Evolutionary conservation across 1,140 invertebrate genomes (phyloP).

Genomic region (Pachyrhynchus sulphureomaculatus): DNA sequence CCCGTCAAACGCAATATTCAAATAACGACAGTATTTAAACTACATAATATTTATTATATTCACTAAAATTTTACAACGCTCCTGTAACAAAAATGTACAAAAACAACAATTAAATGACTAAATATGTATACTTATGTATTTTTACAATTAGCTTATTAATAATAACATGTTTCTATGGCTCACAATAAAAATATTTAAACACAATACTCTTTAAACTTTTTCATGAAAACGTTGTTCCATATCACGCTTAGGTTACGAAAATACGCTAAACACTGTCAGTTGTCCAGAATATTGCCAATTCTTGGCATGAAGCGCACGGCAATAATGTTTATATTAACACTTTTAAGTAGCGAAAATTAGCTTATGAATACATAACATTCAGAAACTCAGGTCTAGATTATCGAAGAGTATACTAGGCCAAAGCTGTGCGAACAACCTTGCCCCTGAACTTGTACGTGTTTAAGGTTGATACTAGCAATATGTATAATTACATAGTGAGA

Average conservation of each 20-base stretch:
- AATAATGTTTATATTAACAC: no score
- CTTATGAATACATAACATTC: no score
- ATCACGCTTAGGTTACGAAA: conserved; percentile 2
- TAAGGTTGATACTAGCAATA: no score
- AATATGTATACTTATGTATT: conserved; percentile 25
- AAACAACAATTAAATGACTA: conserved; percentile 35
- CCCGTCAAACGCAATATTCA: no score
- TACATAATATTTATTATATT: conserved; percentile 34
- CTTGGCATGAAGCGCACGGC: no score
- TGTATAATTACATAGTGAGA: no score
- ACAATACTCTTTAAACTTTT: conserved; percentile 20
- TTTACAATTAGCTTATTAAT: conserved; percentile 28
- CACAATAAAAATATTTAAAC: conserved; percentile 23
- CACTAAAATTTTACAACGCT: conserved; percentile 34
- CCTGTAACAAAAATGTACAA: conserved; percentile 33
- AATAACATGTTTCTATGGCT: conserved; percentile 30
- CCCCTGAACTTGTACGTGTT: no score
- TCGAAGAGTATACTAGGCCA: no score
- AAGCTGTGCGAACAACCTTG: no score
- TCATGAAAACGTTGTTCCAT: conserved; percentile 20
- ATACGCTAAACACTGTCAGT: conserved; percentile 5
- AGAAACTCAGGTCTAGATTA: no score
- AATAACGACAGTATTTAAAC: conserved; percentile 8
- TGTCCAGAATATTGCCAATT: background rate
- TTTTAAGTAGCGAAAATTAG: no score